Evolutionary conservation across 1,140 invertebrate species (phyloP).

Genomic region (Pararge aegeria): DNA sequence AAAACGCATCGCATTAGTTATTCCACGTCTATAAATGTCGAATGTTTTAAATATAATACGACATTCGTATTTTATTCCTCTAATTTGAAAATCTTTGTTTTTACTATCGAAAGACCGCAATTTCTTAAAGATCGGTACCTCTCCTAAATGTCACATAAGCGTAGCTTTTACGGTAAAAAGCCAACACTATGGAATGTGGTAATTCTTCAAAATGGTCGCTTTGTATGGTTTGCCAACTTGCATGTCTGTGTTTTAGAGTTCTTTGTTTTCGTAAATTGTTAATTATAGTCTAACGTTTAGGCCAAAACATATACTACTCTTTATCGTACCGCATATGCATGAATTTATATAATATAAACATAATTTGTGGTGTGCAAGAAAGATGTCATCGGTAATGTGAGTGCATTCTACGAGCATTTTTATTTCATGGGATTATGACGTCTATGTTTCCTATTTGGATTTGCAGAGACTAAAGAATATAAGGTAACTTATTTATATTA

Average conservation of each 20-base stretch:
- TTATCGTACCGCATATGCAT: conserved; percentile 44
- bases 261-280: conserved; percentile 79
- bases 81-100: no score
- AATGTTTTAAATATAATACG: no score
- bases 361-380: conserved; percentile 57
- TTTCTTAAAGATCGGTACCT: conserved; percentile 10
- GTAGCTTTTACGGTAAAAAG: conserved; percentile 46
- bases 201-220: conserved; percentile 83
- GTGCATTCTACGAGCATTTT: conserved; percentile 70
- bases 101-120: conserved; percentile 9
- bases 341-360: conserved; percentile 41
- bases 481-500: conserved; percentile 45
- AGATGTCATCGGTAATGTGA: conserved; percentile 19
- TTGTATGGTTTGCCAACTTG: conserved; percentile 82
- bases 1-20: no score
- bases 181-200: conserved; percentile 81
- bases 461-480: conserved; percentile 52
- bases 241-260: conserved; percentile 78
- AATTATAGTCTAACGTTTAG: conserved; percentile 50
- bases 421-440: conserved; percentile 72
- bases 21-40: no score
- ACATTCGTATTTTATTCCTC: no score
- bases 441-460: conserved; percentile 61
- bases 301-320: conserved; percentile 42
- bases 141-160: conserved; percentile 57